Base-by-base conservation (phyloP, 2,797 vertebrate species). In the Passerculus sandwichensis region DNA sequence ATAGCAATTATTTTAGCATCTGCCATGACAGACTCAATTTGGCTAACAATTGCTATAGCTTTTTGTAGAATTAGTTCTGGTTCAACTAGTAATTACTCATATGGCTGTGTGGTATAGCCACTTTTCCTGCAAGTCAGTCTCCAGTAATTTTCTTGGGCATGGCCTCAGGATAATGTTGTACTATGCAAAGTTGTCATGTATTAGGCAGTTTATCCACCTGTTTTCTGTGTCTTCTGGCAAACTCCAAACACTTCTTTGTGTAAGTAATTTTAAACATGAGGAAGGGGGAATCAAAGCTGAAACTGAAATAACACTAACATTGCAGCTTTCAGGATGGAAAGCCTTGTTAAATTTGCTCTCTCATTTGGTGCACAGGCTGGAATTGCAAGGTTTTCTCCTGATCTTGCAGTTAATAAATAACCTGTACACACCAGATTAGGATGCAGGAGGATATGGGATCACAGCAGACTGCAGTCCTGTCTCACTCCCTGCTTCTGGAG, bases 1-100 rank as follows among this genome's bases (percentile, higher is more conserved):
- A 70, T 79, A 97, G 92, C 85, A 93, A 96, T 96, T 95, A 94
- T 92, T 95, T 94, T 88, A 95, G 87, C 93, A 94, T 96, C 94
- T 96, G 93, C 89, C 92, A 81, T 1, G 0, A 91, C 92, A 95
- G 62, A 88, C 85, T 95, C 62, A 88, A 95, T 97, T 95, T 96
- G 85, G 54, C 66, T 88, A 93, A 89, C 85, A 93, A 91, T 91
- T 89, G 66, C 56, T 93, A 36, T 89, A 90, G 80, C 80, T 93
- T 65, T 93, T 86, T 84, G 89, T 84, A 80, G 74, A 91, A 94
- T 95, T 96, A 96, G 93, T 96, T 96, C 92, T 96, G 85, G 88
- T 94, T 96, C 89, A 96, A 56, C 77, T 82, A 66, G 47, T 88
- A 94, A 95, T 96, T 92, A 79, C 80, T 94, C 80, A 77, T 83